Conservation (phyloP, 2,113 vertebrate genomes). For the Laterallus jamaicensis region DNA sequence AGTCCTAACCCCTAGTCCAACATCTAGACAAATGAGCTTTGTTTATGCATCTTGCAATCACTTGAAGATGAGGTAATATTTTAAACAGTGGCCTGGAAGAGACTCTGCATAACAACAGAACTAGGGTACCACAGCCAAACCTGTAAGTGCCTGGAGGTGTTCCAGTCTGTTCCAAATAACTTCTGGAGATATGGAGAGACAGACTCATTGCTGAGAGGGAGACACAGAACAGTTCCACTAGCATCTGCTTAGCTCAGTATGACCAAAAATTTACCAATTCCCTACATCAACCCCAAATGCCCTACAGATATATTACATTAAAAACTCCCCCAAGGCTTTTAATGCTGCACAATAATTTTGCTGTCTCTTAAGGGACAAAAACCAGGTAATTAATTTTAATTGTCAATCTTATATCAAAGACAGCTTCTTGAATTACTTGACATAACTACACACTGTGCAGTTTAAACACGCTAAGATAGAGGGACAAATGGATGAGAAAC, state of each 20-base stretch:
- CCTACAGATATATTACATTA: neutral
- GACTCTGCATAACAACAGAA: neutral
- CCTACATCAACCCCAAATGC: neutral
- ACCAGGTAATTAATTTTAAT: neutral
- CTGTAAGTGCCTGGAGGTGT: neutral
- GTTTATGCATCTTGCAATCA: neutral
- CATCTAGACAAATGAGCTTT: neutral
- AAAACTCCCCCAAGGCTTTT: neutral
- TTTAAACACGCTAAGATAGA: neutral
- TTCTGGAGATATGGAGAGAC: neutral
- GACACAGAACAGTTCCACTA: neutral
- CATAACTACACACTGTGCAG: neutral
- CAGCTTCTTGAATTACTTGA: neutral
- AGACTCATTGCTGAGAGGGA: neutral
- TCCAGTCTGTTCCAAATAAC: neutral
- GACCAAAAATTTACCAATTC: neutral
- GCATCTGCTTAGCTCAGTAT: neutral
- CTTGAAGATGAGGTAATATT: neutral
- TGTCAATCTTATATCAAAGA: no score
- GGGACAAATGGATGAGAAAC: neutral
- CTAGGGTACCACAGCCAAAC: neutral
- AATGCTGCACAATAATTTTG: neutral
- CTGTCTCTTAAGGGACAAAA: neutral
- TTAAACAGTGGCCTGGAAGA: neutral
- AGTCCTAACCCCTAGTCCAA: neutral